Conservation (phyloP, 2,797 vertebrate species). For the Molossus molossus region DNA sequence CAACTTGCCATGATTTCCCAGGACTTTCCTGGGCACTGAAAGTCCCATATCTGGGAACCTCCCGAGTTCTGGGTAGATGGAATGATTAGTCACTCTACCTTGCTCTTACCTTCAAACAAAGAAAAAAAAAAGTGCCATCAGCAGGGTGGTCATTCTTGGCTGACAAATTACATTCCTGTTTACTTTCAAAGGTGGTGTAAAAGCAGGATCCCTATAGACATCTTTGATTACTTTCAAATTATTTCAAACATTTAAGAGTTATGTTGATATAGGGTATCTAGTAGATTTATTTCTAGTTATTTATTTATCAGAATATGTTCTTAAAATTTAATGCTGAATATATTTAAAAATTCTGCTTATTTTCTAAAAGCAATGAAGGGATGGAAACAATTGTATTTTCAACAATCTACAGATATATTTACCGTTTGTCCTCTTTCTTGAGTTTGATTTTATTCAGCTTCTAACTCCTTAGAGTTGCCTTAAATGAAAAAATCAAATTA, state of each 20-base stretch:
- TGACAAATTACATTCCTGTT: constrained; percentile 1
- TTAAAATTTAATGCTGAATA: constrained; percentile 48
- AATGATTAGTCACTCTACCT: background rate
- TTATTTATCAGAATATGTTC: constrained; percentile 3
- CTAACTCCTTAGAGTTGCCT: constrained; percentile 4
- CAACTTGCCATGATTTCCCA: constrained; percentile 42
- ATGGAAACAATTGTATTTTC: constrained; percentile 44
- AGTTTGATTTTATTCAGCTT: constrained; percentile 69
- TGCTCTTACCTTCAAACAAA: constrained; percentile 42
- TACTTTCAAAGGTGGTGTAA: constrained; percentile 29
- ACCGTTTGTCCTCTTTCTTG: constrained; percentile 31
- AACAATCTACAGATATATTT: background rate
- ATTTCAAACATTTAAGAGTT: constrained; percentile 45
- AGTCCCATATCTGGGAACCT: constrained; percentile 1
- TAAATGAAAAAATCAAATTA: constrained; percentile 71
- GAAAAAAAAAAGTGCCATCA: constrained; percentile 15
- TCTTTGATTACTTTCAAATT: background rate
- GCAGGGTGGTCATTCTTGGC: background rate
- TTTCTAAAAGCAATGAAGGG: constrained; percentile 61
- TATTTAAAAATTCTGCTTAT: constrained; percentile 36
- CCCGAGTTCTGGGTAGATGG: background rate
- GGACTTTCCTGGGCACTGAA: constrained; percentile 6
- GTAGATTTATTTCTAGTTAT: constrained; percentile 27
- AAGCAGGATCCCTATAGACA: background rate
- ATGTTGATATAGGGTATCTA: background rate